phyloP scores from a whole-genome alignment of 2,113 vertebrate genomes.

The Pterocles orientalis region DNA sequence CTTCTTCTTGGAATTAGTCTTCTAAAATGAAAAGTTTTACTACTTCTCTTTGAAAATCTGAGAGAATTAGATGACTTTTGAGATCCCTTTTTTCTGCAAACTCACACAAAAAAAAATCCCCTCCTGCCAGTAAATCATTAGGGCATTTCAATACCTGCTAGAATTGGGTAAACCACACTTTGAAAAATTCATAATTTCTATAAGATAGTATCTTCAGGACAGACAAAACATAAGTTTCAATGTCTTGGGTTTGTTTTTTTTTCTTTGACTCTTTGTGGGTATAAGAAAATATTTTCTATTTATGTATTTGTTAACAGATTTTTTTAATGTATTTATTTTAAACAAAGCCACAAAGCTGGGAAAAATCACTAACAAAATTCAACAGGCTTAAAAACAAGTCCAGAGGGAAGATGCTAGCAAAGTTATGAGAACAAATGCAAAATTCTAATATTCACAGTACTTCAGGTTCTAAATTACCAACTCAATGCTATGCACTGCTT shows the following conservation, averaged over 20 bases:
- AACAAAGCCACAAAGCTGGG: background rate
- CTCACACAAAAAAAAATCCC: background rate
- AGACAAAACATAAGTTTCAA: background rate
- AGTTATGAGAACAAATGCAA: conserved; percentile 8
- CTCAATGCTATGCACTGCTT: background rate
- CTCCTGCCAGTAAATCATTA: background rate
- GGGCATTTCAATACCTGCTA: background rate
- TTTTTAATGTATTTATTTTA: background rate
- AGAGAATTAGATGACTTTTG: background rate
- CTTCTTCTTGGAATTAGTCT: background rate
- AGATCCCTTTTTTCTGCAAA: background rate
- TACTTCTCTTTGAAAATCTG: background rate
- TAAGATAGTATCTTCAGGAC: background rate
- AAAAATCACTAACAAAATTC: background rate
- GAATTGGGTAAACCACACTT: background rate
- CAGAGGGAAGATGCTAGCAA: background rate
- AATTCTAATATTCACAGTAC: background rate
- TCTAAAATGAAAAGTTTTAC: background rate
- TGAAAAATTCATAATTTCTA: background rate
- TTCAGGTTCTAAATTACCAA: background rate
- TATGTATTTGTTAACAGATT: background rate
- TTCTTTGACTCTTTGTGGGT: background rate
- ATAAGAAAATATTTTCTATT: background rate
- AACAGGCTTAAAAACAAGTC: background rate
- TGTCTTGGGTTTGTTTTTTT: background rate